Percentiles rank a stretch among this genome's conserved stretches.
phyloP scores from a whole-genome alignment of 2,888 invertebrate genomes.

The Euzetes globulus region DNA sequence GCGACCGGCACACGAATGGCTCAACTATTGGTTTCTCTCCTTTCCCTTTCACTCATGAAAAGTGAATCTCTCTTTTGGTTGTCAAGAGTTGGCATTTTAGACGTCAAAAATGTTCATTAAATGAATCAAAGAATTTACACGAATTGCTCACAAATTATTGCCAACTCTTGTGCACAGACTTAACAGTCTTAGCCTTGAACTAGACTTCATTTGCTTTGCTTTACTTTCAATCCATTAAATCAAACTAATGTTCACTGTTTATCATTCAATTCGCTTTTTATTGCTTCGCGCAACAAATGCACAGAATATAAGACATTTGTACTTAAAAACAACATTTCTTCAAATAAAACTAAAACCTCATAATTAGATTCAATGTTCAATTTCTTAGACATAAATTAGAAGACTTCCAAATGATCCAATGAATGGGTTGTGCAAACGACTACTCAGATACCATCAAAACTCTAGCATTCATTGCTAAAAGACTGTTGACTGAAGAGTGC shows the following conservation, averaged over 20 bases:
- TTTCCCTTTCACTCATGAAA: not conserved
- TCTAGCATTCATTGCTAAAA: not conserved
- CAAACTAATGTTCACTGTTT: conserved; percentile 13
- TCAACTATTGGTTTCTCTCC: not conserved
- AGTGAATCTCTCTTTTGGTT: not conserved
- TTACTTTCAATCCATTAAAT: not conserved
- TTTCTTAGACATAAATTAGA: not conserved
- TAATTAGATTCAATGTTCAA: not conserved
- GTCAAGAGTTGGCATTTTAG: conserved; percentile 5
- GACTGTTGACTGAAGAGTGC: too few relatives aligned
- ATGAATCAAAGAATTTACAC: not conserved
- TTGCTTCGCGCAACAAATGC: conserved; percentile 12
- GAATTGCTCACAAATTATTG: not conserved
- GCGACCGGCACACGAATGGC: conserved; percentile 13
- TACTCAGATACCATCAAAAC: not conserved
- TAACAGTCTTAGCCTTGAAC: conserved; percentile 2
- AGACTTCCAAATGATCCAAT: not conserved
- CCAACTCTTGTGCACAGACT: not conserved
- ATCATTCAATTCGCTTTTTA: not conserved
- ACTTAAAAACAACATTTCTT: not conserved
- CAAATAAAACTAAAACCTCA: not conserved
- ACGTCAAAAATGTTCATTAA: conserved; percentile 12
- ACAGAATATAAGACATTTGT: not conserved
- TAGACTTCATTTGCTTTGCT: conserved; percentile 9
- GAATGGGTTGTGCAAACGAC: not conserved